Percentiles rank a stretch among this genome's conserved stretches.
These are phyloP conservation scores for Metacarcinus magister DNA, from an alignment of 2,888 invertebrate genomes.

Conservation along the genomic window DNA sequence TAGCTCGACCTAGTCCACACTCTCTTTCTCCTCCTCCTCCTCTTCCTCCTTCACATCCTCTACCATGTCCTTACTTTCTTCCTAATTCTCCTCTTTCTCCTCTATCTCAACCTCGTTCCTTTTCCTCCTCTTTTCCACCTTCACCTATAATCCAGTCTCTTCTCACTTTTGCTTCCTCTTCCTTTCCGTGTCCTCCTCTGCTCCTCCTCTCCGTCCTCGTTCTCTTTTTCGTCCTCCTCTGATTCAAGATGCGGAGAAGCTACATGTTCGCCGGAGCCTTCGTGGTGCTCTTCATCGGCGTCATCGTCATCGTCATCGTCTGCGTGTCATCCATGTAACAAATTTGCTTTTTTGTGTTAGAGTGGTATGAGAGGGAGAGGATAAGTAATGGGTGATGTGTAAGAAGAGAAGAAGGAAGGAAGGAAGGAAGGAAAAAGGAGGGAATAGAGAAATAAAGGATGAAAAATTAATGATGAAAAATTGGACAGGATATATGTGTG, in stretches of 20 bases:
- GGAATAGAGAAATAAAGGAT: neutral
- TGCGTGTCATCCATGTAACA: neutral
- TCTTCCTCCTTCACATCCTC: neutral
- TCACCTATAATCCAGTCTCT: no score
- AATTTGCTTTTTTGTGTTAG: neutral
- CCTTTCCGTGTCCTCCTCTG: no score
- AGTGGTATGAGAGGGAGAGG: neutral
- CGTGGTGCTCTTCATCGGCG: neutral
- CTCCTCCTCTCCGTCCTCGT: neutral
- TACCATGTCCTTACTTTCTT: neutral
- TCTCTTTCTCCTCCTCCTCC: neutral
- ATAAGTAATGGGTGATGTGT: no score
- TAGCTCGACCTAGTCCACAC: no score
- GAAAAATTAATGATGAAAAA: neutral
- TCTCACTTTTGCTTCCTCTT: no score
- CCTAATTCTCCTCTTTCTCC: neutral
- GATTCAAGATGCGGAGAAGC: neutral
- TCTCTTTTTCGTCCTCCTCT: neutral
- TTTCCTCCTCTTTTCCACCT: neutral
- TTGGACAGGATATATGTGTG: no score
- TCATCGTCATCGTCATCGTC: neutral
- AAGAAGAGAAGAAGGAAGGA: neutral
- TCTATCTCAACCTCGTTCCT: neutral
- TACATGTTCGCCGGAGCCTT: slow-evolving; percentile 27
- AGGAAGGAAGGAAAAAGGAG: neutral